Base-by-base conservation (phyloP, 2,113 vertebrate species). In the Lipophrys pholis region DNA sequence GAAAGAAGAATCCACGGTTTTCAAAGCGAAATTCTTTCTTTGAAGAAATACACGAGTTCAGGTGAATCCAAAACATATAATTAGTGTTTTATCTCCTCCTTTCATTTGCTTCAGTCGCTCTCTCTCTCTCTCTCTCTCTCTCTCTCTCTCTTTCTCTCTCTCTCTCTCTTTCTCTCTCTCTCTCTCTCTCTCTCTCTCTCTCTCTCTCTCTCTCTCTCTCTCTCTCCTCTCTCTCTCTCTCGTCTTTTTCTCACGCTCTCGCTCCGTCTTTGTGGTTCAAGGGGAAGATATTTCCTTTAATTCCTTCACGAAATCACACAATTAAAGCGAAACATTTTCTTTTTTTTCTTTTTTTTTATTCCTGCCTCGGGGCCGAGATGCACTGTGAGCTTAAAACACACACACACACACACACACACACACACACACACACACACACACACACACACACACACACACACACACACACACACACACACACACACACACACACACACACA, bases 301-400 rank as follows among this genome's bases (percentile, higher is more conserved):
- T 78, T 80, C 75, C 84, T 77, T 49, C 77, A 53, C 69, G 50
- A 56, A 82, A 84, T 90, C 76, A 73, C 76, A 81, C 77, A 81
- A 78, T 85, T 79, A 74, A 71, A 82, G 56, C 77, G 46, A 10
- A 72, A 75, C 61, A 61, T 78, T 75, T 67, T 35, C 55, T 69
- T 48, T n/a, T n/a, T n/a, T n/a, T n/a, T n/a, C n/a, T 75, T 67
- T 35, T 54, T 69, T 48, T 9, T 30, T 30, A 30, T 30, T 30
- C 21, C 21, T 30, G 70, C 82, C 89, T 16, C 4, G 0, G 61
- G 82, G 51, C 6, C 36, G 52, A 15, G 71, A 49, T 59, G 38
- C 61, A 73, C 52, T 58, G 77, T 81, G 72, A 73, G 67, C 36
- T 53, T 56, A 67, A 73, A 73, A 60, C 17, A 38, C 42, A 54